A percentile compares a stretch with the other conserved stretches of the same genome.
Evolutionary conservation across 2,113 vertebrate genomes (phyloP).

Genomic region (Epinephelus moara): DNA sequence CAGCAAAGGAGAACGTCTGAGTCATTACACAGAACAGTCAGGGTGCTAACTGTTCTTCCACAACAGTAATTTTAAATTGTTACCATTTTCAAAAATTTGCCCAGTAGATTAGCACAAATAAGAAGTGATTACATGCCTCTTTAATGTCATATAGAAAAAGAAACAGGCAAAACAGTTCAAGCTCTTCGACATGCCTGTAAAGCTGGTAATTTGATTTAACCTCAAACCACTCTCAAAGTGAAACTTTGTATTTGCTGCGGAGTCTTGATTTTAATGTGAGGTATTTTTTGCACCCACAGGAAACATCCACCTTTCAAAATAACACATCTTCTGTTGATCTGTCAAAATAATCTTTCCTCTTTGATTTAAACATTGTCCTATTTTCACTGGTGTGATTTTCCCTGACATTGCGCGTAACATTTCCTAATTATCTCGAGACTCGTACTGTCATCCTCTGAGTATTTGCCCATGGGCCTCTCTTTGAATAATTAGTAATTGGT

Average conservation of each 20-base stretch:
- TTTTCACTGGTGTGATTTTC: slow-evolving; percentile 15
- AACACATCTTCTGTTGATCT: not conserved
- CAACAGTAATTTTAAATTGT: slow-evolving; percentile 33
- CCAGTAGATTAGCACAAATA: not conserved
- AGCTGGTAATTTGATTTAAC: not conserved
- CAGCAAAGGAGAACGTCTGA: slow-evolving; percentile 30
- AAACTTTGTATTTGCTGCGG: not conserved
- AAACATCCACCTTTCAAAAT: slow-evolving; percentile 22
- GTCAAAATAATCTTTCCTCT: slow-evolving; percentile 11
- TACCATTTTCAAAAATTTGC: slow-evolving; percentile 1
- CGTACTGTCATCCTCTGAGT: not conserved
- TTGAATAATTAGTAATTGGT: slow-evolving; percentile 44
- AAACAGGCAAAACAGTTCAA: not conserved
- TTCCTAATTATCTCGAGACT: slow-evolving; percentile 28
- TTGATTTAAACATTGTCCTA: slow-evolving; percentile 2
- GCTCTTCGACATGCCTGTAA: not conserved
- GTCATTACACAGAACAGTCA: slow-evolving; percentile 13
- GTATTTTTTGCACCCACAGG: not conserved
- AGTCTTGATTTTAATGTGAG: not conserved
- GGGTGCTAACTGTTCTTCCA: slow-evolving; percentile 9
- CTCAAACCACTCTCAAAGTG: not conserved
- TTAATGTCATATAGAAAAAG: not conserved
- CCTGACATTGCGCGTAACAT: slow-evolving; percentile 18
- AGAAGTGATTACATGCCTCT: not conserved
- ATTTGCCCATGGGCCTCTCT: slow-evolving; percentile 21